Percentiles rank a stretch among this genome's conserved stretches.
phyloP scores from a whole-genome alignment of 1,140 invertebrate species.

The Ctenoplectra terminalis region DNA sequence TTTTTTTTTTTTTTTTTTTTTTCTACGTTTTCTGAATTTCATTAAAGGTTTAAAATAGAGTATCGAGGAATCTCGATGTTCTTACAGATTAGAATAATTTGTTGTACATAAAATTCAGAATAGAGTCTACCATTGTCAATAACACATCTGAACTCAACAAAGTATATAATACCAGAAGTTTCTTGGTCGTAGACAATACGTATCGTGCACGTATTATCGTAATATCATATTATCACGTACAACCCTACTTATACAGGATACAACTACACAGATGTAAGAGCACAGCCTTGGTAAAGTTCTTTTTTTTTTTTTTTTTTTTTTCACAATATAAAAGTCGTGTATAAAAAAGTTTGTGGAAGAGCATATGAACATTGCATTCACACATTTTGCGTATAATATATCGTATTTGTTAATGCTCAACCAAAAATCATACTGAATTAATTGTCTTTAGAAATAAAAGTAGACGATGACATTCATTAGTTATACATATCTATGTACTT shows the following conservation, averaged over 20 bases:
- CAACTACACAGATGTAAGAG: slow-evolving; percentile 60
- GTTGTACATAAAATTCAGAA: slow-evolving; percentile 63
- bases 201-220: slow-evolving; percentile 31
- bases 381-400: slow-evolving; percentile 24
- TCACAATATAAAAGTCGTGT: slow-evolving; percentile 55
- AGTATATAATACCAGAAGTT: slow-evolving; percentile 57
- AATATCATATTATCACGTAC: slow-evolving; percentile 46
- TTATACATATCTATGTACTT: slow-evolving; percentile 31
- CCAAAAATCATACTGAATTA: slow-evolving; percentile 30
- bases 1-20: not conserved
- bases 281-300: slow-evolving; percentile 52
- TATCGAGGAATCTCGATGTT: slow-evolving; percentile 50
- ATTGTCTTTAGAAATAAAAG: slow-evolving; percentile 26
- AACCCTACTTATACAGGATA: slow-evolving; percentile 59
- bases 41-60: slow-evolving; percentile 33
- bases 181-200: slow-evolving; percentile 50
- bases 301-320: slow-evolving; percentile 35
- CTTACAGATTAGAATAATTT: slow-evolving; percentile 55
- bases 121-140: slow-evolving; percentile 57
- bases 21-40: slow-evolving; percentile 2
- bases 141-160: slow-evolving; percentile 56
- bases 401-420: slow-evolving; percentile 51
- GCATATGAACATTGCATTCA: slow-evolving; percentile 51
- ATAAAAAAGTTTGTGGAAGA: slow-evolving; percentile 61
- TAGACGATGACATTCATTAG: slow-evolving; percentile 28